phyloP scores from a whole-genome alignment of 2,797 vertebrate species.

The Rallus crepitans region DNA sequence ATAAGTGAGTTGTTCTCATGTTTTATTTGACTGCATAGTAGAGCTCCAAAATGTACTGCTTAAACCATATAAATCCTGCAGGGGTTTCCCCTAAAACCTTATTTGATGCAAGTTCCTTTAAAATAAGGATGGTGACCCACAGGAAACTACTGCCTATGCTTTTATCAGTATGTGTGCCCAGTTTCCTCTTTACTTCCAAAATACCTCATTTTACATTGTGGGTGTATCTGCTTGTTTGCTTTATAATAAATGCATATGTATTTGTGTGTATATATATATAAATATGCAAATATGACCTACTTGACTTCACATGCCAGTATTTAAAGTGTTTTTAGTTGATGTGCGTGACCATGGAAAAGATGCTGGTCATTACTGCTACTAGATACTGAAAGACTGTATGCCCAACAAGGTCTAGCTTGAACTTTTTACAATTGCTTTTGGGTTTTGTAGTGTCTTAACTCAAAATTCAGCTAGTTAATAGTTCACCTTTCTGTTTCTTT shows the following conservation, averaged over 20 bases:
- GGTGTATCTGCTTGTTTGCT: neutral
- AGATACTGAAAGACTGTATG: accelerated
- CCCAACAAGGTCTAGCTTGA: neutral
- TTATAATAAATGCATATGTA: neutral
- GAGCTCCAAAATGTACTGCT: neutral
- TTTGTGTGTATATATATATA: neutral
- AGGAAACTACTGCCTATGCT: neutral
- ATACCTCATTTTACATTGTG: neutral
- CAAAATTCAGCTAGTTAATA: neutral
- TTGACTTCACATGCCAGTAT: neutral
- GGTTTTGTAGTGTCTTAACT: neutral
- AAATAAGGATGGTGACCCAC: neutral
- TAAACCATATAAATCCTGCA: neutral
- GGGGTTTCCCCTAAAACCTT: neutral
- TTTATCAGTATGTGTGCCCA: neutral
- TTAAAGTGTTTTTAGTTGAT: neutral
- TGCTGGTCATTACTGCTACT: neutral
- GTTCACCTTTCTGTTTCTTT: neutral
- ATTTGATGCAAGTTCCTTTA: neutral
- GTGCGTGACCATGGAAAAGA: neutral
- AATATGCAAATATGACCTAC: neutral
- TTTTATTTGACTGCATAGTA: neutral
- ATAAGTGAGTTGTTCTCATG: neutral
- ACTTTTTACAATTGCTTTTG: neutral
- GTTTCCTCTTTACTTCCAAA: neutral